Conservation (phyloP, 2,113 vertebrate genomes). For the Thermophis baileyi region DNA sequence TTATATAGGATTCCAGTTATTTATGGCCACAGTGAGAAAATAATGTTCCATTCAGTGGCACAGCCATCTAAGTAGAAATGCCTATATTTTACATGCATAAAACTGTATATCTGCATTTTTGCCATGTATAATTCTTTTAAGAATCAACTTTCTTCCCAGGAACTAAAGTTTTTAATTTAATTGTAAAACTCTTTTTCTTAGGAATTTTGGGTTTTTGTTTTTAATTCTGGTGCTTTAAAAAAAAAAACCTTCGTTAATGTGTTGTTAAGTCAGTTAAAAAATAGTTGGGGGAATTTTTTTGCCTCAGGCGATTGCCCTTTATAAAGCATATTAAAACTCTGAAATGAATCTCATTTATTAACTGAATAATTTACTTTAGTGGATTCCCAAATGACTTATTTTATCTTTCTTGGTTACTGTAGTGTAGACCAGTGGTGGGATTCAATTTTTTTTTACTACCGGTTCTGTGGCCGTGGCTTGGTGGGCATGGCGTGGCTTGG, state of each 20-base stretch:
- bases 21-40: not conserved
- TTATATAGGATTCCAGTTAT: not conserved
- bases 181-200: not conserved
- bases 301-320: not conserved
- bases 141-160: not conserved
- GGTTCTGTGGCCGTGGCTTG: too few relatives aligned
- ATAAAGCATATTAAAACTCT: not conserved
- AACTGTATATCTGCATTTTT: not conserved
- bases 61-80: not conserved
- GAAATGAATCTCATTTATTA: not conserved
- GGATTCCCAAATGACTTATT: not conserved
- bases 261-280: not conserved
- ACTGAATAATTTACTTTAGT: conserved; percentile 6
- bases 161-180: not conserved
- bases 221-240: not conserved
- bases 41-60: not conserved
- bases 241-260: not conserved
- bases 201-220: not conserved
- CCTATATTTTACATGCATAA: not conserved
- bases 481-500: too few relatives aligned
- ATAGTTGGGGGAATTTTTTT: not conserved
- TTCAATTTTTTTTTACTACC: too few relatives aligned
- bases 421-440: conserved; percentile 3
- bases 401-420: conserved; percentile 8
- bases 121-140: not conserved